Evolutionary conservation across 2,113 vertebrate species (phyloP), one percentile per base, ranked within the genome.

Genomic region (Clarias gariepinus): DNA sequence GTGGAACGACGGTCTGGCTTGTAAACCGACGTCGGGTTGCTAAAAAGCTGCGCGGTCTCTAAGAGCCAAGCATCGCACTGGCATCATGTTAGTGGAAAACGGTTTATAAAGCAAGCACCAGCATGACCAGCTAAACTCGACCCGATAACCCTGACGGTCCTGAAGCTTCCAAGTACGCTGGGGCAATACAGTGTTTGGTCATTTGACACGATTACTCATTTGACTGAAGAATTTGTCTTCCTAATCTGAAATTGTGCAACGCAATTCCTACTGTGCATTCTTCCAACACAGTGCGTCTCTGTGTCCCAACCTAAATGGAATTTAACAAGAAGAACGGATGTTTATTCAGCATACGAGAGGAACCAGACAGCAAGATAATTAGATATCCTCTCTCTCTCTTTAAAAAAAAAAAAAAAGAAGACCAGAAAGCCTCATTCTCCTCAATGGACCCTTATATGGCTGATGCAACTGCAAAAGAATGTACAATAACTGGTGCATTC

Each of bases 401-500:
- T 30, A 68, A 55, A 36, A 25, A 77, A 69, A 68, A 55, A 36
- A 25, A 77, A 69, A 69, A 57, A 15, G 28, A 90, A 41, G 19
- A 87, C 61, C 69, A 82, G 82, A 88, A 74, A 78, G 82, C 47
- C 33, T 69, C 55, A 66, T 91, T 91, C 82, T 91, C 87, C 80
- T 85, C 21, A 80, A 69, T 83, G 84, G 78, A 84, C 88, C 78
- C 55, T 84, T 86, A 86, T 64, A 68, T 36, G 52, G 85, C 69
- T 74, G 84, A 87, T 69, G 76, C 77, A 66, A 76, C 80, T 78
- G 47, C 3, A 23, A 47, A 89, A 91, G 93, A 94, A 94, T 94
- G 93, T 63, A 86, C 60, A 78, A 74, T 69, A 83, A 36, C 66
- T 60, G 68, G 23, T 19, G 7, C 68, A 69, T 69, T 57, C 11